Conservation (phyloP, 2,113 vertebrate species). For the Osmerus mordax region DNA sequence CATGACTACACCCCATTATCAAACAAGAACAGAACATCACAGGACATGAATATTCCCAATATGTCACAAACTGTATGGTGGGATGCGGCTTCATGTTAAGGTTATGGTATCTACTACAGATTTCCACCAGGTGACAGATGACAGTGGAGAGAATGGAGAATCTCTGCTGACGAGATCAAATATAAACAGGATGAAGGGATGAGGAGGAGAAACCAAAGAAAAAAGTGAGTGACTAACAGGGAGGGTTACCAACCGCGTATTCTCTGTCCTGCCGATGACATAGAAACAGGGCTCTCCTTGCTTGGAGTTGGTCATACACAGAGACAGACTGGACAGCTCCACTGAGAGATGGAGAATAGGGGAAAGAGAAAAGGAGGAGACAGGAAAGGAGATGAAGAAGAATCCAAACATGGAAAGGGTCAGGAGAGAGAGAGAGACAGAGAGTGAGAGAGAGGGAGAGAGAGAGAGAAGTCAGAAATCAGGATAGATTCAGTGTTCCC, state of each 20-base stretch:
- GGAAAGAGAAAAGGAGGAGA: constrained; percentile 10
- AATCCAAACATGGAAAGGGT: constrained; percentile 14
- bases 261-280: constrained; percentile 82
- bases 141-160: too few species aligned
- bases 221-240: constrained; percentile 74
- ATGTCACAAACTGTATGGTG: too few species aligned
- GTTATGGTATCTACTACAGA: too few species aligned
- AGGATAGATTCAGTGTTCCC: neutral
- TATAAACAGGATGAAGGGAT: neutral
- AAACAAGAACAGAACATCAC: too few species aligned
- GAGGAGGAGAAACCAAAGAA: constrained; percentile 58
- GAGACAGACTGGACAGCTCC: constrained; percentile 82
- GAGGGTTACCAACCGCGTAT: constrained; percentile 83
- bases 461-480: constrained; percentile 12
- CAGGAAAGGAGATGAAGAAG: neutral
- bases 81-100: too few species aligned
- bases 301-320: constrained; percentile 84
- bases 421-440: constrained; percentile 13
- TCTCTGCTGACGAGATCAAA: neutral
- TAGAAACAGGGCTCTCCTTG: constrained; percentile 82
- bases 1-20: too few species aligned
- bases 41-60: too few species aligned
- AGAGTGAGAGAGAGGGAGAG: constrained; percentile 8
- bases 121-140: too few species aligned
- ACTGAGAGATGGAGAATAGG: constrained; percentile 61